A percentile compares a stretch with the other conserved stretches of the same genome.
phyloP scores from a whole-genome alignment of 2,888 invertebrate genomes.

The Rhogogaster chlorosoma region DNA sequence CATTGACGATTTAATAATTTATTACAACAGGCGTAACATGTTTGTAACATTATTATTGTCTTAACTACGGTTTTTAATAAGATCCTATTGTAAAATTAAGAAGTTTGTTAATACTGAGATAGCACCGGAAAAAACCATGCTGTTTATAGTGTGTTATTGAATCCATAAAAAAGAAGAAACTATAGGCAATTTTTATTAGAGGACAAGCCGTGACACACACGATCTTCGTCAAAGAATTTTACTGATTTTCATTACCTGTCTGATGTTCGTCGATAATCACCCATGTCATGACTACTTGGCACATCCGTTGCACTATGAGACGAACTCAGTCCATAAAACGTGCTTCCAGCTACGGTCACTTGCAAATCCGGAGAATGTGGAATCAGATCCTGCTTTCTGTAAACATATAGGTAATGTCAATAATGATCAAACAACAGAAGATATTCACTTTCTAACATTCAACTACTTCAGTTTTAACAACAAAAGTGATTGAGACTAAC shows the following conservation, averaged over 20 bases:
- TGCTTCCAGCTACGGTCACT: constrained; percentile 73
- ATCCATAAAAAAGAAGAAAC: constrained; percentile 28
- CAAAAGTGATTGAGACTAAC: background rate
- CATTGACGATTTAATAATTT: constrained; percentile 59
- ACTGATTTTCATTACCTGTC: constrained; percentile 66
- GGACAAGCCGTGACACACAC: constrained; percentile 10
- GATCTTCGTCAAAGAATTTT: background rate
- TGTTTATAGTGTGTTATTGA: constrained; percentile 20
- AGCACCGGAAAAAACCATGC: constrained; percentile 48
- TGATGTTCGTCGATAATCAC: constrained; percentile 71
- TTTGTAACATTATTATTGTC: constrained; percentile 52
- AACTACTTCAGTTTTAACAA: background rate
- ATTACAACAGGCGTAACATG: constrained; percentile 58
- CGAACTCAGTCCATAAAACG: constrained; percentile 72
- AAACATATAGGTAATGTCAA: background rate
- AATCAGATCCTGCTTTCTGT: constrained; percentile 68
- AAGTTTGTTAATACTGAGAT: constrained; percentile 52
- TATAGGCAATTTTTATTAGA: constrained; percentile 39
- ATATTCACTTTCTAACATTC: background rate
- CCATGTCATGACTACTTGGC: constrained; percentile 70
- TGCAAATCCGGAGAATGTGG: constrained; percentile 70
- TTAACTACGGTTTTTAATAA: constrained; percentile 44
- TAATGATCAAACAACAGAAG: background rate
- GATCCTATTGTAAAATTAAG: constrained; percentile 37
- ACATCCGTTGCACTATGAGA: constrained; percentile 72